These are phyloP conservation scores for Fragum sueziense DNA, from an alignment of 2,888 invertebrate species.

Conservation along the genomic window DNA sequence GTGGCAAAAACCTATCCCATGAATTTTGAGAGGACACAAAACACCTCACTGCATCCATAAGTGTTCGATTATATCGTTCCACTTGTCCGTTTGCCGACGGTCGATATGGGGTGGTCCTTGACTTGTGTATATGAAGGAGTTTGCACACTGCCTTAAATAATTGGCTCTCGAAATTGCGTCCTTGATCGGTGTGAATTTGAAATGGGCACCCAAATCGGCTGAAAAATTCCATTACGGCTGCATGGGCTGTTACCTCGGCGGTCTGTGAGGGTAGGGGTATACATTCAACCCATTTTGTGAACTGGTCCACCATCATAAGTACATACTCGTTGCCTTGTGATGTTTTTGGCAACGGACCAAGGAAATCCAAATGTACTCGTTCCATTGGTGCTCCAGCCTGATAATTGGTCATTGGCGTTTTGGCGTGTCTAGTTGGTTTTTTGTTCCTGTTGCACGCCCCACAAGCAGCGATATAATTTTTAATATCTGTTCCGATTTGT, in stretches of 20 bases:
- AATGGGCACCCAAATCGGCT: slow-evolving; percentile 29
- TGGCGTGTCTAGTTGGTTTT: slow-evolving; percentile 20
- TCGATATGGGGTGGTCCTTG: slow-evolving; percentile 36
- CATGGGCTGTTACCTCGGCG: slow-evolving; percentile 22
- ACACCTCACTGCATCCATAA: slow-evolving; percentile 20
- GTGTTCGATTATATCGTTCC: slow-evolving; percentile 13
- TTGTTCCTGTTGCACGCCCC: slow-evolving; percentile 27
- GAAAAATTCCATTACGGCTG: slow-evolving; percentile 22
- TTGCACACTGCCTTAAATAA: slow-evolving; percentile 21
- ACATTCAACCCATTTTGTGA: slow-evolving; percentile 37
- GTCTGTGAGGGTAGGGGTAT: slow-evolving; percentile 30
- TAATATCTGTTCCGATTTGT: slow-evolving; percentile 11
- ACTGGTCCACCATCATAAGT: slow-evolving; percentile 38
- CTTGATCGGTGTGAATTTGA: slow-evolving; percentile 22
- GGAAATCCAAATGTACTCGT: slow-evolving; percentile 24
- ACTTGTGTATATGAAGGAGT: slow-evolving; percentile 20
- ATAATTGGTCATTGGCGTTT: slow-evolving; percentile 20
- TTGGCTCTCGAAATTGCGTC: slow-evolving; percentile 15
- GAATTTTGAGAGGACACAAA: neutral
- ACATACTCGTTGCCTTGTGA: slow-evolving; percentile 19
- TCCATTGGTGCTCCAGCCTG: slow-evolving; percentile 25
- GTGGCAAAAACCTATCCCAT: slow-evolving; percentile 2
- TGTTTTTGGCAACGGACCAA: slow-evolving; percentile 32
- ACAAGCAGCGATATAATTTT: slow-evolving; percentile 20
- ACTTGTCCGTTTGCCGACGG: slow-evolving; percentile 26